These are phyloP conservation scores for Linurgus olivaceus DNA, from an alignment of 2,797 vertebrate genomes.

Conservation along the genomic window DNA sequence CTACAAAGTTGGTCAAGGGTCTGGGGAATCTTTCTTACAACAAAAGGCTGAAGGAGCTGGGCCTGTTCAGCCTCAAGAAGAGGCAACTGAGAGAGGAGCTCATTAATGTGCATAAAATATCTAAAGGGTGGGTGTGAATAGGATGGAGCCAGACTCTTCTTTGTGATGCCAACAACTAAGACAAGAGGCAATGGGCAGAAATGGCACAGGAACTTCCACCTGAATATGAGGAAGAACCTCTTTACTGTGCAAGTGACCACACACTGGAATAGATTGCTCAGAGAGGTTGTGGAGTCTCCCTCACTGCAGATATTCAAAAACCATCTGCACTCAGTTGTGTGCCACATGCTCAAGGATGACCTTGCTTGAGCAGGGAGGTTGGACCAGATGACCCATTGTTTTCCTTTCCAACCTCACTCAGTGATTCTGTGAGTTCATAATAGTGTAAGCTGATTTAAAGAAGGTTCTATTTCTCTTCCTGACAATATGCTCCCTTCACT, in stretches of 20 bases:
- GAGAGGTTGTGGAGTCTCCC: neutral
- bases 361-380: neutral
- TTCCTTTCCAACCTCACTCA: neutral
- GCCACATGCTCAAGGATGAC: neutral
- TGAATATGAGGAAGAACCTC: neutral
- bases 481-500: neutral
- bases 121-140: neutral
- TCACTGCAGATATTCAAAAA: neutral
- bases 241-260: neutral
- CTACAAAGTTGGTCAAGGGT: neutral
- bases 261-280: neutral
- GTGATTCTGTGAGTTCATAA: neutral
- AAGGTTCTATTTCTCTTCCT: neutral
- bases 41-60: neutral
- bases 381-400: fast-evolving
- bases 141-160: neutral
- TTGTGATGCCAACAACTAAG: fast-evolving
- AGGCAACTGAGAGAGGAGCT: neutral
- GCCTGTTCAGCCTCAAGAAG: neutral
- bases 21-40: neutral
- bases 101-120: neutral
- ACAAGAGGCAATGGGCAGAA: neutral
- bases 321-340: neutral
- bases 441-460: neutral
- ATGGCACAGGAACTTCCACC: neutral